Evolutionary conservation across 2,888 invertebrate species (phyloP), one percentile per base, ranked within the genome.

Genomic region (Bombylius major): DNA sequence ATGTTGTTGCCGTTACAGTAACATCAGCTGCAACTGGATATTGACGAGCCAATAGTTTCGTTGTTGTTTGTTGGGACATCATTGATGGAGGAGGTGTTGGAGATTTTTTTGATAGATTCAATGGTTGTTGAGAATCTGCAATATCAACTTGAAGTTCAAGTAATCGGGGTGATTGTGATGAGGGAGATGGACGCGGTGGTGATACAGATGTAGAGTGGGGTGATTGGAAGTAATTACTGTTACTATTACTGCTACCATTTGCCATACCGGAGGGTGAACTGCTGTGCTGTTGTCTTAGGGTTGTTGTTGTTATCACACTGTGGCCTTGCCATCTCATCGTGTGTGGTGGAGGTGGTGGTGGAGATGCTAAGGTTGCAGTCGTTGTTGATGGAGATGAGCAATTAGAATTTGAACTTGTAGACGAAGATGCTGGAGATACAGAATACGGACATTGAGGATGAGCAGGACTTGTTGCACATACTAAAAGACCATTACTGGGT

Each of bases 21-120:
- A 73, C 69, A 61, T 73, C 73, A 42, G 72, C 72, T 47, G 72
- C 71, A 56, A 71, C 66, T 55, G 73, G 71, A 60, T 70, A 73
- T 56, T 70, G 71, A 42, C 53, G 56, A 11, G 56, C 47, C 58
- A 69, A 69, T 45, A 72, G 69, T 49, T 72, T 59, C 33, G 48
- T 34, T 23, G 31, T 33, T 23, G 54, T 31, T 57, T 49, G 12
- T 33, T 50, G 53, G 14, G 45, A 46, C 13, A 36, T 39, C 12
- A 49, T 42, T 51, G 53, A 69, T 68, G 89, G 86, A 73, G 89
- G 85, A 62, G 86, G 84, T 63, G 84, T 82, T 65, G 86, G 86
- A 62, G 86, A 84, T 70, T 87, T 87, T 75, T 91, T 92, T 73
- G 91, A 92, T 67, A 93, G 80, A 79, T 93, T 93, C 63, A 93